Base-by-base conservation (phyloP, 2,797 vertebrate genomes). In the Moxostoma hubbsi region DNA sequence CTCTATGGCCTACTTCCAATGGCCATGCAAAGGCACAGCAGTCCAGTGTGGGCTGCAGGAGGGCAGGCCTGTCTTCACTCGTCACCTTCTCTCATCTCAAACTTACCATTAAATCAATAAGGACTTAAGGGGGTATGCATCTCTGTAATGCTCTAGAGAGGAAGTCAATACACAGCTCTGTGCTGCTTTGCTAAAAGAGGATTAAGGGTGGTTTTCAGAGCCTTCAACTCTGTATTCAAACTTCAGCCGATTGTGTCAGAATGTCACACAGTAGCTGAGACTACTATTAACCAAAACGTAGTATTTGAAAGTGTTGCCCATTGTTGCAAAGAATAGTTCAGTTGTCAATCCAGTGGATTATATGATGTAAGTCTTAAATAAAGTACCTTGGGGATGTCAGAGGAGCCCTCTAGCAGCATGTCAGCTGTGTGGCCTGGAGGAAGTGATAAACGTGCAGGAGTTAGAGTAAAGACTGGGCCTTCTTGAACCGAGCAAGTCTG, bases 331-430 rank as follows among this genome's bases (percentile, higher is more conserved):
- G 45, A 50, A 59, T 43, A 24, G 36, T 62, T 11, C 16, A 54
- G 10, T 16, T 13, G 50, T 65, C 61, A 65, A 10, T 49, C 13
- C 8, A 70, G 24, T 36, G 36, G 36, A 36, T 36, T 36, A 36
- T 36, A 36, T 36, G 36, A 36, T 36, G 36, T 12, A 43, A 15
- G 12, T 64, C 11, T 47, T 63, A 8, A 24, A 24, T 6, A 5
- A 64, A 7, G 87, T 18, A 97, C 96, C 94, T 91, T 94, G 2
- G 94, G 90, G 1, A 49, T 84, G 63, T 92, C 86, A 54, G 92
- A 96, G 53, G 81, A 94, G 11, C 93, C 95, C 79, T 93, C 90
- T 15, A 98, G 90, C 12, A 91, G 11, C 92, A 97, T 89, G 54
- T 96, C 89, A 6, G 89, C 80, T 0, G 93, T 93, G 82, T 90